Evolutionary conservation across 2,797 vertebrate genomes (phyloP).

Genomic region (Aphelocoma californica): DNA sequence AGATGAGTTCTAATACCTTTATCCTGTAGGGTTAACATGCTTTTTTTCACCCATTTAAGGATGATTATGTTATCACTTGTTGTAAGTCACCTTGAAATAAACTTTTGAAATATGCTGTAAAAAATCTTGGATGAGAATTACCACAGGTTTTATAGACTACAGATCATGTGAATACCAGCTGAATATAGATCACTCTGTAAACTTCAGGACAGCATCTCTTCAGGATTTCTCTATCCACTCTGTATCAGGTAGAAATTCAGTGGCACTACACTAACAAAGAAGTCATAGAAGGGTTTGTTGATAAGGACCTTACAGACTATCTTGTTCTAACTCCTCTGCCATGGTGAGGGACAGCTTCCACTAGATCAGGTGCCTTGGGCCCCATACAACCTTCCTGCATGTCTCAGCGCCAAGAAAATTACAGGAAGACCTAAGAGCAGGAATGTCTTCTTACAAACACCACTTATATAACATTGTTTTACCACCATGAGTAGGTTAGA

Average conservation of each 20-base stretch:
- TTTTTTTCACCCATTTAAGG: neutral
- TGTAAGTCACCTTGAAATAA: neutral
- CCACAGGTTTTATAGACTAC: neutral
- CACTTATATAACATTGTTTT: neutral
- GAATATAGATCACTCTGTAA: neutral
- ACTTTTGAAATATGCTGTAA: neutral
- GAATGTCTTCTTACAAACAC: neutral
- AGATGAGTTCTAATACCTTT: neutral
- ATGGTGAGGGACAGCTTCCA: neutral
- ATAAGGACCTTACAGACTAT: neutral
- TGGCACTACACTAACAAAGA: neutral
- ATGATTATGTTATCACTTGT: accelerated
- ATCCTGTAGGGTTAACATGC: neutral
- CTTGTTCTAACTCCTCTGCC: neutral
- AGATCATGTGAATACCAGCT: neutral
- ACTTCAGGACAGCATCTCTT: neutral
- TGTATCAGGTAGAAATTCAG: neutral
- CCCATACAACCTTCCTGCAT: neutral
- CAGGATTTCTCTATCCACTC: neutral
- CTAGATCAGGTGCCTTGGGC: neutral
- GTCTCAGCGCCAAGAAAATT: neutral
- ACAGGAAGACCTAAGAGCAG: too few species aligned
- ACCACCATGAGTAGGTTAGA: neutral
- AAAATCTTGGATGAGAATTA: neutral
- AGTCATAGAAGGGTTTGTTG: neutral